Base-by-base conservation (phyloP, 2,888 invertebrate genomes). In the Lamproptera curius region DNA sequence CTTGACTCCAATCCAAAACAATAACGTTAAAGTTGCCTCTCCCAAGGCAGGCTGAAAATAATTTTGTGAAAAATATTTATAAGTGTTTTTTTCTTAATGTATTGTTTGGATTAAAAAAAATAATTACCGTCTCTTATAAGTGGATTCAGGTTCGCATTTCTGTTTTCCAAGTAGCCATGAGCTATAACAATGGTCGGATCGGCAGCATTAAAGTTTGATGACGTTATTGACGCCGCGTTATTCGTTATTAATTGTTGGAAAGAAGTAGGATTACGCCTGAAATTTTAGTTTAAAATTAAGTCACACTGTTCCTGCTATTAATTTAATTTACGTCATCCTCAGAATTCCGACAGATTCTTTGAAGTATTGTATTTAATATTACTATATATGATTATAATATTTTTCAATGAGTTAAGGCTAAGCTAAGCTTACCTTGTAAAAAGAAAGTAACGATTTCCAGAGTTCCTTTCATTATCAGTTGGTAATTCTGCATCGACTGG, bases 1-100 rank as follows among this genome's bases (percentile, higher is more conserved):
- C 62, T 2, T 73, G 61, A 16, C 76, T 67, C 85, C 86, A 87
- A 54, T 85, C 82, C 28, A 86, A 17, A 2, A 77, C 58, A 23
- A 87, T 79, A 1, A 87, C 68, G 51, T 88, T 87, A 1, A 65
- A 64, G 11, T 86, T 76, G 9, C 56, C 57, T 28, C 62, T 74
- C 2, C 40, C 49, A 1, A 83, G 67, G 43, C 59, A 73, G 1
- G 70, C 83, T 82, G 56, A 16, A 60, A 60, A 43, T 35, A 20
- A n/a, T n/a, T n/a, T n/a, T n/a, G n/a, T n/a, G n/a, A n/a, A n/a
- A n/a, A n/a, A n/a, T n/a, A n/a, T n/a, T n/a, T n/a, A n/a, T n/a
- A n/a, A n/a, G n/a, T n/a, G n/a, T n/a, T n/a, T n/a, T n/a, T n/a
- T n/a, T n/a, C n/a, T n/a, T n/a, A n/a, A n/a, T n/a, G n/a, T n/a